Evolutionary conservation across 2,797 vertebrate species (phyloP).

Genomic region (Odontamblyopus rebecca): DNA sequence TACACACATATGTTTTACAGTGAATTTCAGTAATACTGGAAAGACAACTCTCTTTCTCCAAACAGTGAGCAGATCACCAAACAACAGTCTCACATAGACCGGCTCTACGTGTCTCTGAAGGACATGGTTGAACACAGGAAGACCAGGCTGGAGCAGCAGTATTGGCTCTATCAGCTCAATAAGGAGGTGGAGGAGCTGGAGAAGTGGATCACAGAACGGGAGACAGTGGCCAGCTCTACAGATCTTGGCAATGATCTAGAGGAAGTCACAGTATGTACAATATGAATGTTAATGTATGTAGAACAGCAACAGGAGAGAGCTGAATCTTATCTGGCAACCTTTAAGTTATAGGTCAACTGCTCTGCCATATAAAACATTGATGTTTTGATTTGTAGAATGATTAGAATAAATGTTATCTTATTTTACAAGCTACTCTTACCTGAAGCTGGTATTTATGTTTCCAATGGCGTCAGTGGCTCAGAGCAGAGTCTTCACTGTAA

Average conservation of each 20-base stretch:
- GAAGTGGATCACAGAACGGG: conserved; percentile 92
- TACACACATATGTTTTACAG: neutral
- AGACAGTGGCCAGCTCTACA: conserved; percentile 90
- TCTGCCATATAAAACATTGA: neutral
- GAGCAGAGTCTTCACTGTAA: no score
- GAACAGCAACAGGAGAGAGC: no score
- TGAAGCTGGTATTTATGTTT: neutral
- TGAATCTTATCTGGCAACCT: no score
- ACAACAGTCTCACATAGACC: conserved; percentile 92
- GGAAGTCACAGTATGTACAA: conserved; percentile 87
- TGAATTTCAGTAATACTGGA: neutral
- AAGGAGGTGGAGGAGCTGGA: conserved; percentile 92
- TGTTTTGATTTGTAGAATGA: neutral
- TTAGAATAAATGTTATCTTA: neutral
- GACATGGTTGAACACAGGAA: conserved; percentile 91
- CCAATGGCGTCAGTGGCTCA: neutral
- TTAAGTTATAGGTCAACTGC: no score
- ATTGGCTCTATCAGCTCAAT: conserved; percentile 91
- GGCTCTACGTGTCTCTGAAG: conserved; percentile 89
- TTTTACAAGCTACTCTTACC: neutral
- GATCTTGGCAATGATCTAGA: conserved; percentile 93
- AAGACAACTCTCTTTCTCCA: conserved; percentile 6
- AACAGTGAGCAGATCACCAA: conserved; percentile 86
- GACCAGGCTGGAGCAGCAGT: conserved; percentile 89
- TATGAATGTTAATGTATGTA: neutral